Percentiles rank a stretch among this genome's conserved stretches.
Conservation (phyloP, 2,888 invertebrate species). For the Sminthurinus aureus region DNA sequence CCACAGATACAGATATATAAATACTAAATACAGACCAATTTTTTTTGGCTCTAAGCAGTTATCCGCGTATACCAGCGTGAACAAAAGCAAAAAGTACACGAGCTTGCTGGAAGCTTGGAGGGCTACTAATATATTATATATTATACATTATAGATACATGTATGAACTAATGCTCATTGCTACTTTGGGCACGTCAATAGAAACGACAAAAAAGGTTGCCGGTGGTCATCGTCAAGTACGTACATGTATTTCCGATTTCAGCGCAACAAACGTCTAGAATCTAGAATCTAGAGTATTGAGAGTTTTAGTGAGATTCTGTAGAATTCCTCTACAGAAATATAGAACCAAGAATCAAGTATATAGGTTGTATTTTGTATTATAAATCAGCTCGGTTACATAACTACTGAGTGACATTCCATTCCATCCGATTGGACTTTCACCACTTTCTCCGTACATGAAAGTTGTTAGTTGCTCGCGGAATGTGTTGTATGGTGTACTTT, state of each 20-base stretch:
- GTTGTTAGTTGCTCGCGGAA: no score
- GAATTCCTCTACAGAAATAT: neutral
- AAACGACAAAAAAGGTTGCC: neutral
- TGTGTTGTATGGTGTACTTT: no score
- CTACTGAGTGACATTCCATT: no score
- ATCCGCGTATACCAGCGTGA: neutral
- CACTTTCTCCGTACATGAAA: no score
- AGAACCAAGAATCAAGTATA: neutral
- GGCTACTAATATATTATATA: neutral
- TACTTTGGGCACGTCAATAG: constrained; percentile 13
- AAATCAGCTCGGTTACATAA: no score
- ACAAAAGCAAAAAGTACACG: neutral
- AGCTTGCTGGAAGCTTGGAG: neutral
- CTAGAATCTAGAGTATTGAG: neutral
- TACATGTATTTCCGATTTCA: no score
- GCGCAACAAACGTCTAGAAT: no score
- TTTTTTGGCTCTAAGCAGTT: neutral
- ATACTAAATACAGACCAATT: neutral
- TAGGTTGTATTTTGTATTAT: no score
- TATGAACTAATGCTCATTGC: constrained; percentile 6
- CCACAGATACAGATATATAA: neutral
- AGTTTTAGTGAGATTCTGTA: neutral
- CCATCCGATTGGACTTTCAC: no score
- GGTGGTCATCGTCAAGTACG: neutral
- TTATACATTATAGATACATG: no score